Evolutionary conservation across 2,797 vertebrate species (phyloP), one percentile per base, ranked within the genome.

Genomic region (Rousettus madagascariensis): DNA sequence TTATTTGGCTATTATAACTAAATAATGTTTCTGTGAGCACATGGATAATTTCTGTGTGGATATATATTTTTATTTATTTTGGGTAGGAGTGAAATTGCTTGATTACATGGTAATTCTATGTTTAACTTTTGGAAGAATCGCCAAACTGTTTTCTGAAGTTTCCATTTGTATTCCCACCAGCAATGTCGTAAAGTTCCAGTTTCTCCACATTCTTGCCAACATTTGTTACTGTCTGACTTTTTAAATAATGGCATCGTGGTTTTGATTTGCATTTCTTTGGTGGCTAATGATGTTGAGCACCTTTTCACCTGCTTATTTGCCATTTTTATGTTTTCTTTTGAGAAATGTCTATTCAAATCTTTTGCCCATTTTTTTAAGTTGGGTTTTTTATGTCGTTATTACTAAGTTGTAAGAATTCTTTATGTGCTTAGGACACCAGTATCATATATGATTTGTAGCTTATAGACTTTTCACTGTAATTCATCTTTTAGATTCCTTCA

Each of bases 241-340:
- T 75, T 19, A 71, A 69, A 49, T 79, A 63, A 30, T 49, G 71
- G 43, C 36, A 24, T 89, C 22, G 20, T 43, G 13, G 30, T 36
- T 96, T 91, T 66, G 77, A 71, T 83, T 84, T 78, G n/a, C 49
- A 57, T 94, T 83, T 91, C 33, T 33, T 51, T 86, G 33, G 49
- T n/a, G 43, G 61, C 65, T 74, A 84, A 36, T 71, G 22, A 74
- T 33, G 24, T 36, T 77, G 57, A 78, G 8, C 55, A n/a, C 77
- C 22, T 80, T 83, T 83, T 88, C 22, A 33, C 41, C 5, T 92
- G 77, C 68, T 87, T 86, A 15, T 33, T 68, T 68, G 33, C 43
- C 63, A 66, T 78, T 61, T 17, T 13, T 92, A 28, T 85, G n/a
- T 89, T 12, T 72, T 88, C 49, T 86, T 55, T 63, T n/a, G 59